These are phyloP conservation scores for Indri indri DNA, from an alignment of 2,113 vertebrate species.

Conservation along the genomic window DNA sequence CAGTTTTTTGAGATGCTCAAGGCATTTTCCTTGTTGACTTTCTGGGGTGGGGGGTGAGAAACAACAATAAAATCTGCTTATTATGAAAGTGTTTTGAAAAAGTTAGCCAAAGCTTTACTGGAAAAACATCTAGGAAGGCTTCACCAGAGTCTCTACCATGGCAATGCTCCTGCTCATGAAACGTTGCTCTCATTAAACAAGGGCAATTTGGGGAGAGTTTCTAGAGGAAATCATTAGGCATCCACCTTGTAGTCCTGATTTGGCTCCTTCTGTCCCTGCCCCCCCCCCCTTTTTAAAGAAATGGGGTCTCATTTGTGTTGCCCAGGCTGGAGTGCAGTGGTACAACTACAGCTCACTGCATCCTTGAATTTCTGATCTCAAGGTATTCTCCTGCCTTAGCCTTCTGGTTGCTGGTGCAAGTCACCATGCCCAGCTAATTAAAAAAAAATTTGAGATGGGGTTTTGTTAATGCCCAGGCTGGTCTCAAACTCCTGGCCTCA, in stretches of 20 bases:
- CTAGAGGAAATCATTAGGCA: background rate
- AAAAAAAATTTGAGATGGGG: background rate
- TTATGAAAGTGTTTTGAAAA: background rate
- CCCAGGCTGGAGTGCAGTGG: background rate
- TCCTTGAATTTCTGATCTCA: background rate
- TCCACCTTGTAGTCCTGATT: background rate
- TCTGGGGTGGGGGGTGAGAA: too few relatives aligned
- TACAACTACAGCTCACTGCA: background rate
- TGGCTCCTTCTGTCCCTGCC: background rate
- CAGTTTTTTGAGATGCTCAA: background rate
- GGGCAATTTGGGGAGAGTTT: background rate
- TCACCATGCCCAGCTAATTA: background rate
- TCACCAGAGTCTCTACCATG: background rate
- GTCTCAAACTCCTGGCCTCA: background rate
- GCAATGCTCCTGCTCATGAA: background rate
- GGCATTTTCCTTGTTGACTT: background rate
- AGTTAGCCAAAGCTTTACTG: background rate
- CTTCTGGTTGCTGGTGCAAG: background rate
- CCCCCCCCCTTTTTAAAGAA: too few relatives aligned
- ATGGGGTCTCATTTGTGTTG: background rate
- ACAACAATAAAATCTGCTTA: background rate
- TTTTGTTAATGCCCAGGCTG: too few relatives aligned
- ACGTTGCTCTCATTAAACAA: background rate
- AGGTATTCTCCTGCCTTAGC: background rate
- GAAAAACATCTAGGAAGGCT: background rate